Percentiles rank a stretch among this genome's conserved stretches.
Conservation (phyloP, 2,113 vertebrate species). For the Macrotus californicus region DNA sequence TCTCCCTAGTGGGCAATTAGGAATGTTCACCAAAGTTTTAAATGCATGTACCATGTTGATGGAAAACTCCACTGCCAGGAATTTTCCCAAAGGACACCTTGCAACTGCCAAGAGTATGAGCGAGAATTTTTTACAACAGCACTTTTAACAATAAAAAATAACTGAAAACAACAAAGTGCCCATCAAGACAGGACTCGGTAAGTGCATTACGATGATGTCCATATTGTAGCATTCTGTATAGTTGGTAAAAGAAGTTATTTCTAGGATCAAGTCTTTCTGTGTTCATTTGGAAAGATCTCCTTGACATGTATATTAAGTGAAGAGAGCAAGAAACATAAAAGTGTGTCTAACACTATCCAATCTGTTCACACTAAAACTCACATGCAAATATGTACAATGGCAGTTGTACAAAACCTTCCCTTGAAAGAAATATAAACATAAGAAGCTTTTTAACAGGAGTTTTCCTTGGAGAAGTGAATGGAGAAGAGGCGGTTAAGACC, state of each 20-base stretch:
- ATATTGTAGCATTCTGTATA: neutral
- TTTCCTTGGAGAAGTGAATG: slow-evolving; percentile 13
- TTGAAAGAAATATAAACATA: neutral
- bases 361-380: neutral
- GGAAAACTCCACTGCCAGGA: neutral
- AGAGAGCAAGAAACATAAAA: neutral
- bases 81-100: neutral
- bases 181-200: neutral
- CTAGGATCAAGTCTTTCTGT: neutral
- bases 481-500: neutral
- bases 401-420: neutral
- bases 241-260: neutral
- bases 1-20: neutral
- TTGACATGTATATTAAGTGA: neutral
- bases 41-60: neutral
- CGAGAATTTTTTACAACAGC: neutral
- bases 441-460: neutral
- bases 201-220: neutral
- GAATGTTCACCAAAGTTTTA: neutral
- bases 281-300: neutral
- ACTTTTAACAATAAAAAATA: neutral
- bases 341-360: neutral
- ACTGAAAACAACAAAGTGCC: neutral
- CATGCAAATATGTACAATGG: neutral
- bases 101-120: neutral